phyloP scores from a whole-genome alignment of 2,113 vertebrate genomes.

The Morone chrysops region DNA sequence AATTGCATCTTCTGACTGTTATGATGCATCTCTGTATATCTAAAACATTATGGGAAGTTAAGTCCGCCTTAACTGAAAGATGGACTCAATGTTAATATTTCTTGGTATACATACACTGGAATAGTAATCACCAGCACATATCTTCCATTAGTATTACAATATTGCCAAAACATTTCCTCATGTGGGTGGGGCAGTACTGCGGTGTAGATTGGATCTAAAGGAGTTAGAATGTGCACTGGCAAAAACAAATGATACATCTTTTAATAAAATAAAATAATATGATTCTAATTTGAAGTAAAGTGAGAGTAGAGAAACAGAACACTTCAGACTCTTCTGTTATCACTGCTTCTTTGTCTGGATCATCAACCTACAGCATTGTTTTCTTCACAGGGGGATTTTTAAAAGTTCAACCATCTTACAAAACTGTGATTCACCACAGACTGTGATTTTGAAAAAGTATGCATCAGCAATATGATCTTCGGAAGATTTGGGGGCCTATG shows the following conservation, averaged over 20 bases:
- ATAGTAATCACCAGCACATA: slow-evolving; percentile 15
- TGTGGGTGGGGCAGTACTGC: slow-evolving; percentile 53
- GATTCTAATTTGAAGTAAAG: not conserved
- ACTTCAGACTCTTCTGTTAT: not conserved
- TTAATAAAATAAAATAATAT: not conserved
- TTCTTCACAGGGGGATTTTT: not conserved
- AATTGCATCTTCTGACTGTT: not conserved
- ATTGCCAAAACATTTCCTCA: slow-evolving; percentile 53
- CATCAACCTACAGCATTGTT: slow-evolving; percentile 22
- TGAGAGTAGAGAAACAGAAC: not conserved
- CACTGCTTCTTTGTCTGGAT: slow-evolving; percentile 20
- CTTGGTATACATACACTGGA: not conserved
- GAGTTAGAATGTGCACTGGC: not conserved
- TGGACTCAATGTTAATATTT: not conserved
- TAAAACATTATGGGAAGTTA: not conserved
- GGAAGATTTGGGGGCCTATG: slow-evolving; percentile 10
- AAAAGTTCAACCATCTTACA: not conserved
- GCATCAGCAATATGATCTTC: not conserved
- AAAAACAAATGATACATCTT: not conserved
- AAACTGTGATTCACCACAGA: not conserved
- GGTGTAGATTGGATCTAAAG: not conserved
- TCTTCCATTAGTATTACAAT: not conserved
- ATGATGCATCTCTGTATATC: not conserved
- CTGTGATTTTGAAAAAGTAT: not conserved
- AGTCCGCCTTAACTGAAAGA: not conserved